phyloP scores from a whole-genome alignment of 2,113 vertebrate genomes.

The Oreochromis spilurus region DNA sequence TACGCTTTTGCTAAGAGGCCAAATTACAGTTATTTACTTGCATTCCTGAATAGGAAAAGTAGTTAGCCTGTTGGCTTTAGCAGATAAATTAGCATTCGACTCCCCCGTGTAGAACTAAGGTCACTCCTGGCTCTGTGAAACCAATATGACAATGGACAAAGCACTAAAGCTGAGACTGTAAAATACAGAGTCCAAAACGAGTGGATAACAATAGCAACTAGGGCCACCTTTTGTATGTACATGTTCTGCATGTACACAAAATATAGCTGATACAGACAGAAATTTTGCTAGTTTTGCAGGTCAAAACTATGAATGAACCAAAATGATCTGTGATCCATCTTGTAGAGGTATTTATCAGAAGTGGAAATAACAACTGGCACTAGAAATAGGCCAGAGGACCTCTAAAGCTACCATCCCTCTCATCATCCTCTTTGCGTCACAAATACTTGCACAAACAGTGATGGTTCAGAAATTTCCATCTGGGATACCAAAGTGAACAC shows the following conservation, averaged over 20 bases:
- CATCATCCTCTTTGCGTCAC: neutral
- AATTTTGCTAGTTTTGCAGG: neutral
- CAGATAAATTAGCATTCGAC: neutral
- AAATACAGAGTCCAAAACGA: neutral
- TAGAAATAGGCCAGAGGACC: neutral
- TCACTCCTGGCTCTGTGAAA: neutral
- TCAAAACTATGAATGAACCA: neutral
- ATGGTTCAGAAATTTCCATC: neutral
- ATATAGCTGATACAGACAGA: neutral
- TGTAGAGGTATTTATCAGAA: neutral
- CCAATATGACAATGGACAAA: neutral
- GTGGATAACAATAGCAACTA: neutral
- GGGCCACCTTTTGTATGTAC: neutral
- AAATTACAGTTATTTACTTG: neutral
- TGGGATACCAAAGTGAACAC: neutral
- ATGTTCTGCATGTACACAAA: neutral
- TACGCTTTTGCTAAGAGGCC: neutral
- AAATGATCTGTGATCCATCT: neutral
- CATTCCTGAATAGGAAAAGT: neutral
- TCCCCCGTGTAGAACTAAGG: neutral
- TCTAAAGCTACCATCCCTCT: neutral
- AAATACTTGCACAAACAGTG: neutral
- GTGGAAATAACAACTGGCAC: neutral
- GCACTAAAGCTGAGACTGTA: neutral
- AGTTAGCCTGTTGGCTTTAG: neutral